Evolutionary conservation across 2,888 invertebrate species (phyloP), one percentile per base, ranked within the genome.

Genomic region (Sphaerophoria rueppellii): DNA sequence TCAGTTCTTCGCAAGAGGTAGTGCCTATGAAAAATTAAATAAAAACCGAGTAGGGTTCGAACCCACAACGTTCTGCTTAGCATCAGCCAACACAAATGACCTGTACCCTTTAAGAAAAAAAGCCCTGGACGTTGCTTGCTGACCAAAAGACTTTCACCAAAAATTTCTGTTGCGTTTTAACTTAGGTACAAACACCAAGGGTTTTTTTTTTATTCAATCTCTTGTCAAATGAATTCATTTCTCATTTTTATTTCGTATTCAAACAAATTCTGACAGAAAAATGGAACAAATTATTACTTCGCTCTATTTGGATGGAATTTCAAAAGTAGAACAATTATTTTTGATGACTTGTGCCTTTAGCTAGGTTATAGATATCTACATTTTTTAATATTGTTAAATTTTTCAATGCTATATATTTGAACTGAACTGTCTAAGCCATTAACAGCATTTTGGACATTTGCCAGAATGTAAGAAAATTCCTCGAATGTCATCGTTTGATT

Each of bases 401-500:
- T 14, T n/a, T 9, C 34, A 46, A n/a, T 34, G 43, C 50, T 2
- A 5, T 40, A 11, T 70, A 24, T 24, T 24, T 2, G 24, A 34
- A 40, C 55, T 34, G 14, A 65, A 57, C 58, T 54, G 24, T 32
- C 54, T 54, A 2, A 46, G 2, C 65, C 65, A 65, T 65, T 50
- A 65, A 50, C 60, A 61, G 32, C 32, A 43, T 61, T 61, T 73
- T 54, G 73, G 63, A 63, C 16, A 63, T 24, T 73, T 72, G 73
- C 63, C 75, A 67, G 58, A 32, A 2, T 24, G 24, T 24, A 24
- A 24, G 16, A 67, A 52, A 55, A 16, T 35, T 55, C 55, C 35
- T 65, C 65, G 43, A 69, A 58, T 75, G 75, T 75, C 75, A 67
- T 67, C 57, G 54, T 74, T 54, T 74, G 55, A 63, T 55, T 63